Conservation (phyloP, 1,140 invertebrate species). For the Druon quercuslanigerum region DNA sequence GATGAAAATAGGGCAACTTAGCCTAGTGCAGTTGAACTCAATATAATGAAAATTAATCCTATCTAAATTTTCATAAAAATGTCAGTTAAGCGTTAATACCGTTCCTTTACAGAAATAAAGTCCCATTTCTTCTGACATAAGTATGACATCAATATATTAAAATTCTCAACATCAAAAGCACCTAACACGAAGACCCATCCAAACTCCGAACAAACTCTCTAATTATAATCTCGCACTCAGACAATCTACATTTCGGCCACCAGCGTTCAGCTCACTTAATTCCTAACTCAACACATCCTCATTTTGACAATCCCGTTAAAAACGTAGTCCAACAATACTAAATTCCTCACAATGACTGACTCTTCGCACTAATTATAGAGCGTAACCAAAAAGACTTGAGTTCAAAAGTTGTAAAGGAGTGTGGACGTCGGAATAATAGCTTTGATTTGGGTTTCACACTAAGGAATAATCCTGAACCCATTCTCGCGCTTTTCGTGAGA, state of each 20-base stretch:
- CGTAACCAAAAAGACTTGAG: not conserved
- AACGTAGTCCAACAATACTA: not conserved
- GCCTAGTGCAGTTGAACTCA: too few relatives aligned
- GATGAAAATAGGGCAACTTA: too few relatives aligned
- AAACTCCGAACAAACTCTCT: too few relatives aligned
- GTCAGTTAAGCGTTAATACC: too few relatives aligned
- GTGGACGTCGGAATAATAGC: not conserved
- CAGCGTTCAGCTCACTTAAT: not conserved
- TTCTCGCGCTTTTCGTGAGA: slow-evolving; percentile 46
- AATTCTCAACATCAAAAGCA: too few relatives aligned
- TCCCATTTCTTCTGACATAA: too few relatives aligned
- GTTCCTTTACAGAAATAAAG: too few relatives aligned
- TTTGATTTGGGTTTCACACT: slow-evolving; percentile 19
- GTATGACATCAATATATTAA: too few relatives aligned
- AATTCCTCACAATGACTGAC: not conserved
- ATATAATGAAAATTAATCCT: too few relatives aligned
- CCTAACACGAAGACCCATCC: too few relatives aligned
- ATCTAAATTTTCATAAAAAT: too few relatives aligned
- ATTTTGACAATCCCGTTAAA: not conserved
- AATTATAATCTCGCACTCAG: not conserved
- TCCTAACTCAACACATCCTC: not conserved
- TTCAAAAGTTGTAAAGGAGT: not conserved
- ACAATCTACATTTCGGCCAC: not conserved
- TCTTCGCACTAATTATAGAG: not conserved
- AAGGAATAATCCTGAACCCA: slow-evolving; percentile 28